These are phyloP conservation scores for Eurypyga helias DNA, from an alignment of 2,113 vertebrate species.

Conservation along the genomic window DNA sequence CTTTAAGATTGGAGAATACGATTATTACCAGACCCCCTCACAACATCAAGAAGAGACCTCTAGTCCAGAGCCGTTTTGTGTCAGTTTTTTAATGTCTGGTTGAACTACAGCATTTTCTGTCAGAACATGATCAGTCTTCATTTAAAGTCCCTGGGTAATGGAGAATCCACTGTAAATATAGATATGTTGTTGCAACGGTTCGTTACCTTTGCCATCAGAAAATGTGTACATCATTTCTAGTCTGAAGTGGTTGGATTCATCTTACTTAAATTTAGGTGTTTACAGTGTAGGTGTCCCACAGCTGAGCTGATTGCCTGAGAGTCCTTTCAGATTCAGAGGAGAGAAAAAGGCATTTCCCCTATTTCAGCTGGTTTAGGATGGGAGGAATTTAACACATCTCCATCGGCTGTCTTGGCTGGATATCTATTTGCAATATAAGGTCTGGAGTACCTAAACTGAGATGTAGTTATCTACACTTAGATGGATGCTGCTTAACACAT, in stretches of 20 bases:
- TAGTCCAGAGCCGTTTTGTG: background rate
- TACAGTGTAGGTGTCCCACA: background rate
- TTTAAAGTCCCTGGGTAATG: background rate
- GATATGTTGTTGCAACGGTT: background rate
- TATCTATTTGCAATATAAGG: background rate
- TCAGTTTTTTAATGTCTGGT: background rate
- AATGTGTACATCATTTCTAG: background rate
- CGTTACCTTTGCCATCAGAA: conserved; percentile 10
- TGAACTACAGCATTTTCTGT: background rate
- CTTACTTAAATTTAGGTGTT: background rate
- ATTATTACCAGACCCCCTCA: background rate
- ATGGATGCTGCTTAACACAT: background rate
- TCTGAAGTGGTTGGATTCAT: background rate
- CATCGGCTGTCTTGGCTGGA: background rate
- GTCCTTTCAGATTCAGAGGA: background rate
- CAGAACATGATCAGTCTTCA: background rate
- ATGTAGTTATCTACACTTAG: background rate
- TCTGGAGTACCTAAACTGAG: background rate
- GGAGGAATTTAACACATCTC: background rate
- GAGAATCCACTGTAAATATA: background rate
- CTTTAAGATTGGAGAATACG: background rate
- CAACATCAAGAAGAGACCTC: background rate
- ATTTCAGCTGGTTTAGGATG: background rate
- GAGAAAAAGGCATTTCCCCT: background rate
- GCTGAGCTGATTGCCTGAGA: background rate